Evolutionary conservation across 2,113 vertebrate species (phyloP).

Genomic region (Thymallus thymallus): DNA sequence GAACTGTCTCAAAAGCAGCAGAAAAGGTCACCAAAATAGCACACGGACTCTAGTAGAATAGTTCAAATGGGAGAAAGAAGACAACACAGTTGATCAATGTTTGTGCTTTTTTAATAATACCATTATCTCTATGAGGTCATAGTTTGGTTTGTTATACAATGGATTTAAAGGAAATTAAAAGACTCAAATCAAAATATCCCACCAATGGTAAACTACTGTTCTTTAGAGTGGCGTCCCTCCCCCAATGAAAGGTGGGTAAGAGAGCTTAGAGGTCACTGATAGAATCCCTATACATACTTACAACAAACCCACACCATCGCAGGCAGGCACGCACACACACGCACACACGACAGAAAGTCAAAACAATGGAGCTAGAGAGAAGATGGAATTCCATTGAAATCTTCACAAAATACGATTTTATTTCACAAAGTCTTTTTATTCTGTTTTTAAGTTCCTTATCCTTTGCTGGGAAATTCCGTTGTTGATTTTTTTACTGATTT

Average conservation of each 20-base stretch:
- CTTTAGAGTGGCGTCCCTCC: conserved; percentile 74
- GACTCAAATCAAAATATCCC: conserved; percentile 76
- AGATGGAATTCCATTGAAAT: conserved; percentile 71
- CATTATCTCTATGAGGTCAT: conserved; percentile 99
- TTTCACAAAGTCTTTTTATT: conserved; percentile 41
- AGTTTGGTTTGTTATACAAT: conserved; percentile 99
- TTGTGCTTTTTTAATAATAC: conserved; percentile 99
- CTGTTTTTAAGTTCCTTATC: conserved; percentile 64
- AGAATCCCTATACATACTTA: conserved; percentile 90
- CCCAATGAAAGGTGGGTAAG: conserved; percentile 69
- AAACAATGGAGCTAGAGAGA: conserved; percentile 72
- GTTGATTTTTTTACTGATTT: conserved; percentile 38
- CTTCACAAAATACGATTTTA: conserved; percentile 70
- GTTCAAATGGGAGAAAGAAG: conserved; percentile 70
- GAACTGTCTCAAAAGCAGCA: no score
- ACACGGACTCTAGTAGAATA: conserved; percentile 61
- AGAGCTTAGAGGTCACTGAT: conserved; percentile 90
- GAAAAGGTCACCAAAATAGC: no score
- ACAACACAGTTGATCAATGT: conserved; percentile 85
- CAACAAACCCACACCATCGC: no score
- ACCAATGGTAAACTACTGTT: conserved; percentile 93
- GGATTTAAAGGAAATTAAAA: conserved; percentile 91
- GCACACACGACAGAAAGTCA: conserved; percentile 65
- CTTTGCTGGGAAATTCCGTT: conserved; percentile 56
- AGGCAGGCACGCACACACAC: no score